These are phyloP conservation scores for Cyprinella venusta DNA, from an alignment of 2,797 vertebrate species.

Conservation along the genomic window DNA sequence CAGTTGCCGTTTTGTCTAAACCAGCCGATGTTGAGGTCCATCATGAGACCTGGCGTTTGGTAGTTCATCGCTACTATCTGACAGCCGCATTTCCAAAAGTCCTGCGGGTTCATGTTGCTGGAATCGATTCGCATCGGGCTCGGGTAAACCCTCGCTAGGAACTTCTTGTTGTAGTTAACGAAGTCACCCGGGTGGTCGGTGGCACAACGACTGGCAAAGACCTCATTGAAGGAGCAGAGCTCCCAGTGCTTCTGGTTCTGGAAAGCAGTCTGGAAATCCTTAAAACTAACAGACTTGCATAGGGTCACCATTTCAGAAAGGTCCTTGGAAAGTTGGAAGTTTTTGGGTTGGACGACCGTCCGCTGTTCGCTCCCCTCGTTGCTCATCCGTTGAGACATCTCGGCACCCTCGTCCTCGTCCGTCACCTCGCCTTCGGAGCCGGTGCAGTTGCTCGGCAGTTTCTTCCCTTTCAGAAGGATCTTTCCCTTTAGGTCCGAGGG, in stretches of 20 bases:
- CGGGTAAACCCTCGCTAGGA: constrained; percentile 92
- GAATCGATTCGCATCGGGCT: constrained; percentile 99
- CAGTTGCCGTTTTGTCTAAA: constrained; percentile 98
- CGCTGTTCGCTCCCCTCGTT: constrained; percentile 86
- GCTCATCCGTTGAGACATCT: constrained; percentile 92
- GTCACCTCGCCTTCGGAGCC: constrained; percentile 94
- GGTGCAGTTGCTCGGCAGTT: constrained; percentile 84
- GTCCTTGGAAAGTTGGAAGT: constrained; percentile 94
- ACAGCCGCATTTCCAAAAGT: constrained; percentile 99
- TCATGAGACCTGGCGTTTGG: constrained; percentile 97
- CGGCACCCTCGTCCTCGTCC: constrained; percentile 95
- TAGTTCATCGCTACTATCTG: constrained; percentile 99
- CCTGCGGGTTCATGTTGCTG: constrained; percentile 99
- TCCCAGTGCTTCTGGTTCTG: constrained; percentile 98
- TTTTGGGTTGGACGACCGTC: constrained; percentile 78
- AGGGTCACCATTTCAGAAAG: constrained; percentile 94
- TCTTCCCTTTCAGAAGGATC: constrained; percentile 94
- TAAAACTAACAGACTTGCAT: constrained; percentile 96
- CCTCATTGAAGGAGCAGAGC: constrained; percentile 97
- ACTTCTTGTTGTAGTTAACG: constrained; percentile 98
- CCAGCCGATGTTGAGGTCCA: constrained; percentile 98
- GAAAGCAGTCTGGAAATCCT: constrained; percentile 92
- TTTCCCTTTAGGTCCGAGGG: constrained; percentile 88
- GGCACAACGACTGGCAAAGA: constrained; percentile 91
- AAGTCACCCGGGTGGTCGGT: constrained; percentile 95